A percentile compares a stretch with the other conserved stretches of the same genome.
phyloP scores from a whole-genome alignment of 2,888 invertebrate genomes.

The Arge pagana region DNA sequence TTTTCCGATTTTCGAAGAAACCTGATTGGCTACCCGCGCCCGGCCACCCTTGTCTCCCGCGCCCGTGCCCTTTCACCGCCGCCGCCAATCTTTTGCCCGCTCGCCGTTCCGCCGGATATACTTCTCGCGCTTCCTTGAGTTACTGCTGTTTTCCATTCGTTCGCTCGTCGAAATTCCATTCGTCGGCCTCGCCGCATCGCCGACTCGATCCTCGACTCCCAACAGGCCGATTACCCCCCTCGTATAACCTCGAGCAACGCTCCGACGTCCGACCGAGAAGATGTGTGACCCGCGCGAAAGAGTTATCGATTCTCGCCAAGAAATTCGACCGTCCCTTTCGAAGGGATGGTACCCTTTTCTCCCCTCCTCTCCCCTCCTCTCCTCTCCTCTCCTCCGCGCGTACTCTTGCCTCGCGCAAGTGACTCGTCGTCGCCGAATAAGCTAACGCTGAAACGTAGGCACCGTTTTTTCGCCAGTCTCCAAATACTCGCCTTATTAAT shows the following conservation, averaged over 20 bases:
- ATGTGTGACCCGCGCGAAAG: constrained; percentile 19
- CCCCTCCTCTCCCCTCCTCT: neutral
- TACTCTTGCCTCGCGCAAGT: too few species aligned
- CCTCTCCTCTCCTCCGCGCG: too few species aligned
- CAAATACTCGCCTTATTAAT: too few species aligned
- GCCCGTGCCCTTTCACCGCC: neutral
- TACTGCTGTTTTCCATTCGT: constrained; percentile 27
- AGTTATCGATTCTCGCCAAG: constrained; percentile 18
- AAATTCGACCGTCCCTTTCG: too few species aligned
- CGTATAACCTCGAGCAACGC: neutral
- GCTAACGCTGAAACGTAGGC: too few species aligned
- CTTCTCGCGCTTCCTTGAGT: constrained; percentile 23
- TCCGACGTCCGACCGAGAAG: constrained; percentile 3
- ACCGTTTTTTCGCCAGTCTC: too few species aligned
- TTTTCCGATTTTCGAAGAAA: constrained; percentile 20
- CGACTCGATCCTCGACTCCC: constrained; percentile 31
- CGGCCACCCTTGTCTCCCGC: constrained; percentile 22
- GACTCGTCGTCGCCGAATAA: too few species aligned
- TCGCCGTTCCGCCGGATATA: neutral
- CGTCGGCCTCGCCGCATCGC: constrained; percentile 16
- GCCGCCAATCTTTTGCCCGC: neutral
- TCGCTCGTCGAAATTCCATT: constrained; percentile 23
- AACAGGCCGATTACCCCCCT: constrained; percentile 40
- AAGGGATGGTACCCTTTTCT: neutral
- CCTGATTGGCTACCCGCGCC: constrained; percentile 10